phyloP scores from a whole-genome alignment of 2,113 vertebrate genomes.

The Falcunculus frontatus region DNA sequence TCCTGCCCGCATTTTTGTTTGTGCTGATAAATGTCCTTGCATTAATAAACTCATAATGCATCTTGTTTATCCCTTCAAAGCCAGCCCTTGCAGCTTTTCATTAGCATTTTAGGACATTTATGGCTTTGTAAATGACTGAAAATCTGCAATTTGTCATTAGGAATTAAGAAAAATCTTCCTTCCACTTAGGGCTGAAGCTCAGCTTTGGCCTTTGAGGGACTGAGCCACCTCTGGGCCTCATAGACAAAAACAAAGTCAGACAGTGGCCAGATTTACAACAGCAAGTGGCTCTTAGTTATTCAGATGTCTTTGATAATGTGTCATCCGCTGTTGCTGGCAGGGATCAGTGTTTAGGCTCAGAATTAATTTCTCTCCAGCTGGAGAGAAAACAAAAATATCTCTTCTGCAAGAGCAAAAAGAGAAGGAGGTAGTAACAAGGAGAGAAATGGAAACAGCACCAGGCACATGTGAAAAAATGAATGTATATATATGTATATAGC shows the following conservation, averaged over 20 bases:
- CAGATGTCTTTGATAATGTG: conserved; percentile 44
- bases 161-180: conserved; percentile 39
- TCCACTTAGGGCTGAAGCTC: neutral
- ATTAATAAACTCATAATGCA: neutral
- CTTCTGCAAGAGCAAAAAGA: neutral
- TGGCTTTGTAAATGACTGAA: conserved; percentile 24
- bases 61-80: conserved; percentile 39
- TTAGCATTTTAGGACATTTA: conserved; percentile 35
- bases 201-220: conserved; percentile 43
- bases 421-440: neutral
- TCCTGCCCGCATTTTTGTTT: neutral
- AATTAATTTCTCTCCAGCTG: conserved; percentile 34
- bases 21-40: conserved; percentile 5
- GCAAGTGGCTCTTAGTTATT: conserved; percentile 52
- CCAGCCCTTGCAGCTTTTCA: conserved; percentile 10
- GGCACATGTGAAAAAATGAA: neutral
- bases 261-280: conserved; percentile 57
- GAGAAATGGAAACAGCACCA: neutral
- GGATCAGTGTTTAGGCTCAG: conserved; percentile 28
- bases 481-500: neutral
- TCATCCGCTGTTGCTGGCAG: conserved; percentile 22
- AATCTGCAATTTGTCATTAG: conserved; percentile 49
- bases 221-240: conserved; percentile 39
- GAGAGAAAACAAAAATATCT: conserved; percentile 28
- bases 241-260: conserved; percentile 50